Conservation (phyloP, 2,113 vertebrate species). For the Hucho hucho region DNA sequence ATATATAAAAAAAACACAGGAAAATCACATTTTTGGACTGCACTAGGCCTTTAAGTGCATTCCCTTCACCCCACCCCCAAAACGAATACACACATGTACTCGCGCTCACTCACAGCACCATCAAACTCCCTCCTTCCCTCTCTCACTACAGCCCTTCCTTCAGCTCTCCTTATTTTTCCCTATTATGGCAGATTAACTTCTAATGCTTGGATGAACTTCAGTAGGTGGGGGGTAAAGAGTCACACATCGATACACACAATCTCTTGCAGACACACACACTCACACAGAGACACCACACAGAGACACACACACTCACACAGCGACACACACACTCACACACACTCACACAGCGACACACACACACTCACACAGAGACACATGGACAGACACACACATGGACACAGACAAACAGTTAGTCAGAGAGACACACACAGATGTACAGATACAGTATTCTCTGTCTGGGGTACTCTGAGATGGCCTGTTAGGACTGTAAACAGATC, state of each 20-base stretch:
- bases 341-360: slow-evolving; percentile 56
- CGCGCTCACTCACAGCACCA: slow-evolving; percentile 22
- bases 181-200: slow-evolving; percentile 79
- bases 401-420: background rate
- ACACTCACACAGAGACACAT: slow-evolving; percentile 3
- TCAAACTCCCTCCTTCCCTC: background rate
- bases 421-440: background rate
- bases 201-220: slow-evolving; percentile 76
- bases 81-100: slow-evolving; percentile 23
- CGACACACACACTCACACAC: slow-evolving; percentile 59
- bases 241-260: slow-evolving; percentile 66
- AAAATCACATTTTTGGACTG: too few species aligned
- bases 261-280: slow-evolving; percentile 9
- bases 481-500: slow-evolving; percentile 3
- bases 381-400: background rate
- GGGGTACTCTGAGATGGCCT: background rate
- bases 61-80: background rate
- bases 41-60: too few species aligned
- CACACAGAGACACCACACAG: slow-evolving; percentile 55
- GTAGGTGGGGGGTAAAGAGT: slow-evolving; percentile 67
- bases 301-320: slow-evolving; percentile 31
- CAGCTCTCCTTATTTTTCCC: slow-evolving; percentile 55
- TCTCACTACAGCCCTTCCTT: slow-evolving; percentile 29
- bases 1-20: too few species aligned
- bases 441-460: too few species aligned